phyloP scores from a whole-genome alignment of 2,888 invertebrate genomes.

The Oxyscelio sp. region DNA sequence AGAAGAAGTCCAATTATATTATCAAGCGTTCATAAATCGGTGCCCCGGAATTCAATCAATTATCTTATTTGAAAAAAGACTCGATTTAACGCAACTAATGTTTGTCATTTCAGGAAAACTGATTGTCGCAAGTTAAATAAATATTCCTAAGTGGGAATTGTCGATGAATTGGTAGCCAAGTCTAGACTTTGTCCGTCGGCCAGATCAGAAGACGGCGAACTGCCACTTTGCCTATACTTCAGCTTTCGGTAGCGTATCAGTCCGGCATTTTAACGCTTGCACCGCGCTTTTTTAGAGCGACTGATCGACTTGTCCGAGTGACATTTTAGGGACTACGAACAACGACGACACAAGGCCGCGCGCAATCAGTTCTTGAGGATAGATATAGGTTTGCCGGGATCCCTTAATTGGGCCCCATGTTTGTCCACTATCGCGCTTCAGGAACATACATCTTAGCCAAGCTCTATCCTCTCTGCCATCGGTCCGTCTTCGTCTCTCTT shows the following conservation, averaged over 20 bases:
- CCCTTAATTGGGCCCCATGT: constrained; percentile 87
- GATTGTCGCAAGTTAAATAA: constrained; percentile 61
- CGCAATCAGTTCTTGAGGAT: constrained; percentile 77
- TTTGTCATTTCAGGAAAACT: constrained; percentile 52
- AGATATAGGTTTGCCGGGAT: constrained; percentile 77
- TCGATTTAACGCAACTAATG: constrained; percentile 58
- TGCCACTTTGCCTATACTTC: constrained; percentile 64
- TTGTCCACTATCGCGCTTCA: constrained; percentile 83
- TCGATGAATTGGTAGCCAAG: constrained; percentile 65
- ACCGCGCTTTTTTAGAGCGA: constrained; percentile 79
- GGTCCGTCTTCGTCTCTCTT: constrained; percentile 51
- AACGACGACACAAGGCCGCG: constrained; percentile 73
- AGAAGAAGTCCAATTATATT: constrained; percentile 32
- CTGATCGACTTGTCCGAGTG: constrained; percentile 82
- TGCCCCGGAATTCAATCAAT: constrained; percentile 12
- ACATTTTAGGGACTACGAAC: constrained; percentile 81
- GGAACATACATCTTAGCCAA: constrained; percentile 83
- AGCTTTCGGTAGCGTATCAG: constrained; percentile 81
- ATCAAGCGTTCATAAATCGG: constrained; percentile 54
- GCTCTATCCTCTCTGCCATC: constrained; percentile 57
- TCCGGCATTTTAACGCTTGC: constrained; percentile 87
- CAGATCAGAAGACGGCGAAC: constrained; percentile 55
- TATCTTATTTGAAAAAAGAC: constrained; percentile 15
- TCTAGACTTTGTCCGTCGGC: constrained; percentile 59
- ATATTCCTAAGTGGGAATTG: constrained; percentile 48